phyloP scores from a whole-genome alignment of 2,797 vertebrate genomes.

The Cyprinella venusta region DNA sequence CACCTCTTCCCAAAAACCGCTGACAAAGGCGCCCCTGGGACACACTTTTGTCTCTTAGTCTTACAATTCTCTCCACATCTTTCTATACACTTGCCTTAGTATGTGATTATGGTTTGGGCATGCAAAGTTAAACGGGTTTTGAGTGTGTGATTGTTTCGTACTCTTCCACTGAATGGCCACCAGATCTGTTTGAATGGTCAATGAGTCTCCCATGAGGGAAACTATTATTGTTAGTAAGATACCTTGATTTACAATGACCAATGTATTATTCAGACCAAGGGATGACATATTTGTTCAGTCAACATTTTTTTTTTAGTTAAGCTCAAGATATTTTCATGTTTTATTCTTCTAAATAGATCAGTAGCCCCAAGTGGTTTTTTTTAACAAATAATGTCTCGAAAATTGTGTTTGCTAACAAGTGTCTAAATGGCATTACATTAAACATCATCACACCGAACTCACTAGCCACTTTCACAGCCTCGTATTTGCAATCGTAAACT shows the following conservation, averaged over 20 bases:
- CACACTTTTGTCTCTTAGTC: conserved; percentile 45
- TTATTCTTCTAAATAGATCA: too few species aligned
- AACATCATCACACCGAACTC: not conserved
- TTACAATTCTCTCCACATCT: not conserved
- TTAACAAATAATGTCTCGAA: not conserved
- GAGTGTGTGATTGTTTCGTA: conserved; percentile 37
- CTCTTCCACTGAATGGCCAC: not conserved
- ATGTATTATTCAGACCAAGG: not conserved
- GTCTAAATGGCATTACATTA: not conserved
- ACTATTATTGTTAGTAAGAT: not conserved
- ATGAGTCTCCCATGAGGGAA: not conserved
- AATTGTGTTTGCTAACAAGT: not conserved
- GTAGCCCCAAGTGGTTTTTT: not conserved
- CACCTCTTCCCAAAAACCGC: conserved; percentile 68
- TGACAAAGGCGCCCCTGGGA: conserved; percentile 69
- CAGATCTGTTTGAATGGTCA: not conserved
- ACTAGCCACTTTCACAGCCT: not conserved
- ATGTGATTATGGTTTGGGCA: not conserved
- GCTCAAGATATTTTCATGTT: too few species aligned
- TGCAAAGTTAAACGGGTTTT: conserved; percentile 16
- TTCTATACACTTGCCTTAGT: conserved; percentile 49
- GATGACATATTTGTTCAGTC: not conserved
- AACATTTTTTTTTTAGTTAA: not conserved
- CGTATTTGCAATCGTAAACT: not conserved
- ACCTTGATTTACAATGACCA: not conserved